Evolutionary conservation across 2,113 vertebrate species (phyloP).

Genomic region (Danio rerio): DNA sequence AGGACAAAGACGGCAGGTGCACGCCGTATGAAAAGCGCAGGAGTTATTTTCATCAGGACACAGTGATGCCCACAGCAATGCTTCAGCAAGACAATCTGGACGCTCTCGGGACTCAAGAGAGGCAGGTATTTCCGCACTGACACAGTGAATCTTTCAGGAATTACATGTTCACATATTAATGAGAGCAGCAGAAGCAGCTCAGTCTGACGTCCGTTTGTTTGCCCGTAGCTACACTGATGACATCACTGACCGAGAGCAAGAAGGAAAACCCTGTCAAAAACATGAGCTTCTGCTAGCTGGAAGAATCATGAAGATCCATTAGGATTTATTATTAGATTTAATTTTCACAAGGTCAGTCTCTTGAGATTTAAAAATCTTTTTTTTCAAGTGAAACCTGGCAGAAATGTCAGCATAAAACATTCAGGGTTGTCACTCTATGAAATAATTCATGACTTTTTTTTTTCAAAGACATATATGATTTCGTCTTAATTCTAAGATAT

Average conservation of each 20-base stretch:
- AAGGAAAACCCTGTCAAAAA: conserved; percentile 8
- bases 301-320: neutral
- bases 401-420: neutral
- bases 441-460: neutral
- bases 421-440: neutral
- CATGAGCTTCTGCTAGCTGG: neutral
- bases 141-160: neutral
- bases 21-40: neutral
- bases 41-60: neutral
- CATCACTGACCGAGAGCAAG: neutral
- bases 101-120: neutral
- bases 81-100: neutral
- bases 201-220: neutral
- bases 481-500: too few species aligned
- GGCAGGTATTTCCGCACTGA: neutral
- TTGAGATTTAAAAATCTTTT: neutral
- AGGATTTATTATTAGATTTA: conserved; percentile 1
- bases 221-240: conserved; percentile 2
- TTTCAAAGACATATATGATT: too few species aligned
- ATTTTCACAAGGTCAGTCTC: neutral
- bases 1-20: neutral
- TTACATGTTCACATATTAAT: neutral
- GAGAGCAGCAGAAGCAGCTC: neutral
- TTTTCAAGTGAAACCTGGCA: neutral
- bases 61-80: neutral